These are phyloP conservation scores for Ifrita kowaldi DNA, from an alignment of 2,113 vertebrate species.

Conservation along the genomic window DNA sequence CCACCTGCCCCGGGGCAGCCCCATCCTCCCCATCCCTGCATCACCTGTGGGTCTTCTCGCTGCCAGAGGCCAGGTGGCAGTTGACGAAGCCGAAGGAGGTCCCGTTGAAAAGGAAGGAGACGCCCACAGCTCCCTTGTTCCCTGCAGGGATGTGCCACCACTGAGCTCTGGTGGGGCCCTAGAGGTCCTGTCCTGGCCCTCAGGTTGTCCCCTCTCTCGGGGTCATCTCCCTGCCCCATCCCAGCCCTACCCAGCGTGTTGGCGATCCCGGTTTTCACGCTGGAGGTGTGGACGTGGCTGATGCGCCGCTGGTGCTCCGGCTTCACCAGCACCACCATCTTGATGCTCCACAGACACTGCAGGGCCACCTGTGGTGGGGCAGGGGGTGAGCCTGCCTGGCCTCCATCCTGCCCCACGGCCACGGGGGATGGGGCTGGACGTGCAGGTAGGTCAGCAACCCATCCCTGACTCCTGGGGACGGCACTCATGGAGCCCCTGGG, in stretches of 20 bases:
- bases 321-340: conserved; percentile 83
- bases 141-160: conserved; percentile 58
- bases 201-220: not conserved
- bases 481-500: fast-evolving
- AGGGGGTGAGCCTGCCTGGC: not conserved
- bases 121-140: conserved; percentile 84
- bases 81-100: conserved; percentile 88
- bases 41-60: conserved; percentile 84
- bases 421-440: fast-evolving
- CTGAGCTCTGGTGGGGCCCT: not conserved
- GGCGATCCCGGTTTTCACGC: conserved; percentile 85
- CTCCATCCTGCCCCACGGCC: fast-evolving
- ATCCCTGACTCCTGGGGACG: not conserved
- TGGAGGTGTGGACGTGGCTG: conserved; percentile 81
- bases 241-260: conserved; percentile 80
- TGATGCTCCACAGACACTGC: conserved; percentile 88
- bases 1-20: not conserved
- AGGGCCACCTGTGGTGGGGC: conserved; percentile 76
- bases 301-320: conserved; percentile 79
- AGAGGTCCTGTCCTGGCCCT: too few species aligned
- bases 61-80: conserved; percentile 86
- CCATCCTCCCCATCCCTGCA: not conserved
- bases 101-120: conserved; percentile 81
- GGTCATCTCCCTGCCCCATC: not conserved
- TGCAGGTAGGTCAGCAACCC: not conserved